Base-by-base conservation (phyloP, 2,797 vertebrate species). In the Pelobates cultripes region DNA sequence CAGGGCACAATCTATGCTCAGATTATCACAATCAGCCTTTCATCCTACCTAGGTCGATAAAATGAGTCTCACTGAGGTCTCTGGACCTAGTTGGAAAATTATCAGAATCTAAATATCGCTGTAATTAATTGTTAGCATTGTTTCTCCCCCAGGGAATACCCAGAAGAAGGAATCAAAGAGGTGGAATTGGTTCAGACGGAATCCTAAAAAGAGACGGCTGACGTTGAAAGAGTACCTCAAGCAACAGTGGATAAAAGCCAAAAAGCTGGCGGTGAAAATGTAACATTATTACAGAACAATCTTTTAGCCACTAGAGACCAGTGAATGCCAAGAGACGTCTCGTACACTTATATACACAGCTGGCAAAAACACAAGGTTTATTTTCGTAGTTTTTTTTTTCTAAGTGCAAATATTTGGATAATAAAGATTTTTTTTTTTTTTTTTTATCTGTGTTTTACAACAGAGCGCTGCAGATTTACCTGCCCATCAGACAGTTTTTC, bases 401-500 rank as follows among this genome's bases (percentile, higher is more conserved):
- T 15, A 1, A 9, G 55, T 57, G 55, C 13, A 4, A 57, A 57
- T 57, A 57, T 57, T 57, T 57, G 47, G 5, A 51, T 6, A 51
- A 51, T 5, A 51, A 51, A 51, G 47, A 10, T 5, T 51, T 10
- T 51, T 51, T 51, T 28, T 5, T 51, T 10, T 51, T 51, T 51
- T 28, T 28, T 28, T 28, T 1, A 28, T 28, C 28, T 28, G 28
- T 57, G 1, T 57, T 12, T 63, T 72, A 72, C 87, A 40, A 0
- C 89, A 94, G 95, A 0, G 91, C 84, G 5, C 90, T 94, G 75
- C 91, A 92, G 87, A 92, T 94, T 84, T 95, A 94, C 64, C 86
- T 91, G 73, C 93, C 93, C 43, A 93, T 94, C 88, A 90, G 90
- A 63, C 92, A 93, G 86, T 94, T 95, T 88, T 95, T 96, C 91